Evolutionary conservation across 2,888 invertebrate genomes (phyloP), one percentile per base, ranked within the genome.

Genomic region (Aleiodes testaceus): DNA sequence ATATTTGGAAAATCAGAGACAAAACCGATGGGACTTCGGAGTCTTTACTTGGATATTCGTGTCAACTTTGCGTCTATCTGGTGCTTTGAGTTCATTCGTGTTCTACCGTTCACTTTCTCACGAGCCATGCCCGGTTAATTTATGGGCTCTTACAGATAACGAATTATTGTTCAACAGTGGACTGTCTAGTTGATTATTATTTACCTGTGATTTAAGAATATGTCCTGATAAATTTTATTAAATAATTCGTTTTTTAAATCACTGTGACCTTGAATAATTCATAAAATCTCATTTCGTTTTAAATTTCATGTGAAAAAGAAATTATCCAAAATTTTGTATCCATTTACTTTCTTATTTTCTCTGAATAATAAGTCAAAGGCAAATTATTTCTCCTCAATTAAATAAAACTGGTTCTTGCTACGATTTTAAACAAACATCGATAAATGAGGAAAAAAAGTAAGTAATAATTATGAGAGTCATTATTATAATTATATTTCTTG

Each of bases 21-120:
- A 26, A 26, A 26, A 11, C 30, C 50, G 50, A 50, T 66, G 66
- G 36, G 49, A 30, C 36, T 36, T 20, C 22, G 9, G 49, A 30
- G 16, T 14, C 59, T 68, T 20, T 36, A 50, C 61, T 70, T 66
- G 70, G 59, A 59, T 49, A 70, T 70, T 70, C 59, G 49, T 70
- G 70, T 70, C 66, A 70, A 70, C 70, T 70, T 20, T 66, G 26
- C 16, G 59, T 59, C 42, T 59, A 49, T 49, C 45, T 64, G 11
- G 65, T 30, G 47, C 70, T 70, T 70, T 70, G 50, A 66, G 30
- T 66, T 30, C 53, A 49, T 16, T 66, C 69, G 45, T 44, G 59
- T 70, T 69, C 67, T 53, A 72, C 74, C 74, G 66, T 74, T 74
- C 74, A 72, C 74, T 74, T 74, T 74, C 74, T 74, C 74, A 74